A percentile compares a stretch with the other conserved stretches of the same genome.
phyloP scores from a whole-genome alignment of 2,888 invertebrate genomes.

The Mesorhabditis belari region DNA sequence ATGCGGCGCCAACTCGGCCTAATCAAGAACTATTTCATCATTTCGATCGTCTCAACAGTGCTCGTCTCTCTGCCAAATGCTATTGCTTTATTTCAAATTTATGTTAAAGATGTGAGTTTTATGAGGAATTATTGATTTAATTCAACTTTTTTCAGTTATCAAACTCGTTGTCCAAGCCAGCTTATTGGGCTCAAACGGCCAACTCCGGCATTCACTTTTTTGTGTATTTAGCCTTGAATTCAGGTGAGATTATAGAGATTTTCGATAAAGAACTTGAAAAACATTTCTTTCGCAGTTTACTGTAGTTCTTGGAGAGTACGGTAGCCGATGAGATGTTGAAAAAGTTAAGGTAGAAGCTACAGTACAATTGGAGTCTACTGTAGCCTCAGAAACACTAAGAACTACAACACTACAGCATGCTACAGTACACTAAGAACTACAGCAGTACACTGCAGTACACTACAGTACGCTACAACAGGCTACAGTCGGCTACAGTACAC shows the following conservation, averaged over 20 bases:
- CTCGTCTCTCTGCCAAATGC: slow-evolving; percentile 34
- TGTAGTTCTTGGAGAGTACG: too few species aligned
- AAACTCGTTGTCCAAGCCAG: slow-evolving; percentile 32
- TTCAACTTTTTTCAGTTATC: slow-evolving; percentile 16
- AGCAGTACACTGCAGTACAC: too few species aligned
- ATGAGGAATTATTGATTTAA: not conserved
- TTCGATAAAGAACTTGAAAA: too few species aligned
- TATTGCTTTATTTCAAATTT: slow-evolving; percentile 26
- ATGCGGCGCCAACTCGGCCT: slow-evolving; percentile 30
- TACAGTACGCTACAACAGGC: too few species aligned
- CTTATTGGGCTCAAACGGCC: slow-evolving; percentile 37
- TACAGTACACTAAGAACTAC: too few species aligned
- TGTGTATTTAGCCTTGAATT: slow-evolving; percentile 29
- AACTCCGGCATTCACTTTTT: slow-evolving; percentile 37
- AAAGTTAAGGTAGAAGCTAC: too few species aligned
- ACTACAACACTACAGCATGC: too few species aligned
- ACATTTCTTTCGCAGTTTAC: too few species aligned
- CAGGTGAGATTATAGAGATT: not conserved
- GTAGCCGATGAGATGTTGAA: too few species aligned
- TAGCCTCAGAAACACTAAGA: too few species aligned
- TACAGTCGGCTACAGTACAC: too few species aligned
- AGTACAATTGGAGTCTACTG: too few species aligned
- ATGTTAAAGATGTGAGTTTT: slow-evolving; percentile 11
- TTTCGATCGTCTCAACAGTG: slow-evolving; percentile 33
- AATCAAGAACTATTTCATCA: slow-evolving; percentile 33